Evolutionary conservation across 2,113 vertebrate species (phyloP), one percentile per base, ranked within the genome.

Genomic region (Gallinago jamesoni): DNA sequence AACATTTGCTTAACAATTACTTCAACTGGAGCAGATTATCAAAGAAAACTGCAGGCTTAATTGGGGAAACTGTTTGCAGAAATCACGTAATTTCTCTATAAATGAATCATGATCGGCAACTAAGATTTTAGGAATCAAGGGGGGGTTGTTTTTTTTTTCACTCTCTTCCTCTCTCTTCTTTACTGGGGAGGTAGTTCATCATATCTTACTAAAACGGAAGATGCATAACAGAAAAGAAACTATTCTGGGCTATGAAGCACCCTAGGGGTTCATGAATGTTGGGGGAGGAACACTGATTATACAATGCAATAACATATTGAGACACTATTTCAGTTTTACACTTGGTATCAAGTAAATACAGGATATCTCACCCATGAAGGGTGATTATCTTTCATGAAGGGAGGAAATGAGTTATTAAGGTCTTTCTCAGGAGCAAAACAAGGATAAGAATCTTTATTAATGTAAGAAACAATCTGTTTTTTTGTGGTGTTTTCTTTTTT

Each of bases 341-440:
- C 96, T 96, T 95, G 70, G 96, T 95, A 95, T 96, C 96, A 91
- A 96, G 97, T 96, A 98, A 98, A 98, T 96, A 97, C 84, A 95
- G 97, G 97, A 95, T 97, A 96, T 95, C 96, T 98, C 98, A 98
- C 97, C 97, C 97, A 97, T 97, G 98, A 98, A 98, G 97, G 98
- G 96, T 98, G 97, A 98, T 98, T 97, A 97, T 97, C 84, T 89
- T 89, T 97, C 93, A 96, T 92, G 90, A 97, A 97, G 92, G 96
- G 93, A 96, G 96, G 97, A 97, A 97, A 95, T 96, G 69, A 96
- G 97, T 97, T 97, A 96, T 97, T 97, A 97, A 97, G 96, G 96
- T 97, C 95, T 96, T 94, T 95, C 92, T 97, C 85, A 41, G 85
- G 86, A 97, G 95, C 93, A 96, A 97, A 97, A 97, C 87, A 96